Base-by-base conservation (phyloP, 92 coral and sea anemone species). In the Anthopleura xanthogrammica region DNA sequence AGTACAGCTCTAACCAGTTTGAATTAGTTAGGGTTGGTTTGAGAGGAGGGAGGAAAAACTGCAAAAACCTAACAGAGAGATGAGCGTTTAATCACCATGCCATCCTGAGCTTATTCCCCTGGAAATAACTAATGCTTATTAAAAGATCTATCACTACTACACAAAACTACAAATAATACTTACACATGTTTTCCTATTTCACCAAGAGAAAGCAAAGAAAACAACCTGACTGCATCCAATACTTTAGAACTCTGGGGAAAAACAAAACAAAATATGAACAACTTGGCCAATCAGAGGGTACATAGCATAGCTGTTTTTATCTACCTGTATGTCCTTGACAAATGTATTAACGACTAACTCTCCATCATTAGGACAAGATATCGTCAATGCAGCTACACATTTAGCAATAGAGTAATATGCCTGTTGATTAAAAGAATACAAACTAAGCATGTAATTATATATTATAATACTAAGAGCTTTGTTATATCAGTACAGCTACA, bases 141-240 rank as follows among this genome's bases (percentile, higher is more conserved):
- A 43, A 46, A 46, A 46, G 50, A 46, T 9, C 50, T 9, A 46
- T 46, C 50, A 46, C 5, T 79, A 16, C 58, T 29, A 41, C 54
- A 36, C 7, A 46, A 0, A 0, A 46, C 50, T 46, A 46, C 71
- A 0, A 13, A 16, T 42, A 16, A 1, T 75, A 93, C 97, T 90
- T 79, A 96, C 99, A 94, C 85, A 79, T 96, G 98, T 85, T 97
- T 90, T 79, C 99, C 99, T 71, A 96, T 95, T 80, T 96, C 99
- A n/a, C 99, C 99, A 77, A 96, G 91, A 0, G 99, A 92, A 54
- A 96, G 89, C 16, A 96, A 93, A 0, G 99, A 96, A 79, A 96
- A 96, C 76, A 96, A 76, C 41, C 98, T 88, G 41, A 96, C 96
- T 0, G 99, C 89, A 85, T 96, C 99, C 9, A 93, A 72, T 62